Evolutionary conservation across 2,888 invertebrate genomes (phyloP).

Genomic region (Melieria crassipennis): DNA sequence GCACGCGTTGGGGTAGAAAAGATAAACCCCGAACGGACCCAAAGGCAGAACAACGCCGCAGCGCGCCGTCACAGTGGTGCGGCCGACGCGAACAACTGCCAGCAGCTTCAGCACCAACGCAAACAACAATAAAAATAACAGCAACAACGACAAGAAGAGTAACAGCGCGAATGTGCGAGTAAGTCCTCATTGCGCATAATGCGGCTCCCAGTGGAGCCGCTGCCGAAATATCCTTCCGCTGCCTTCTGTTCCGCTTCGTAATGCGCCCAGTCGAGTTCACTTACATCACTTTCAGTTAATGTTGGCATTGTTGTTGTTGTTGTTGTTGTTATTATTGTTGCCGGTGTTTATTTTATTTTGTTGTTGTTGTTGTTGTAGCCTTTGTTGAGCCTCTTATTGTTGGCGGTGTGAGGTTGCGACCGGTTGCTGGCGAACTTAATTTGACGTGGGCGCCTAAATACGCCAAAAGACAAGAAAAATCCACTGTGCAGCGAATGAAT

Average conservation of each 20-base stretch:
- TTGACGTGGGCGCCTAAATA: conserved; percentile 25
- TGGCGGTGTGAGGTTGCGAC: neutral
- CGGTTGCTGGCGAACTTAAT: conserved; percentile 16
- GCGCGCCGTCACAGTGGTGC: no score
- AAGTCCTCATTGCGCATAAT: conserved; percentile 12
- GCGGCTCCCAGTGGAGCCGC: conserved; percentile 14
- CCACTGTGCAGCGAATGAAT: conserved; percentile 20
- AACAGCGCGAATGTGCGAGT: neutral
- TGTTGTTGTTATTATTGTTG: conserved; percentile 9
- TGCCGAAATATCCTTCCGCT: conserved; percentile 11
- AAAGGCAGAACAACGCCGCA: no score
- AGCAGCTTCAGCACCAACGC: neutral
- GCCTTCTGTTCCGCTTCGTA: conserved; percentile 16
- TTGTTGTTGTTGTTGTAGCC: neutral
- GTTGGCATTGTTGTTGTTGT: neutral
- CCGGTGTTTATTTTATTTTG: neutral
- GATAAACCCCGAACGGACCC: conserved; percentile 6
- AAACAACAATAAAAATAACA: conserved; percentile 6
- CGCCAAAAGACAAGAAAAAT: conserved; percentile 25
- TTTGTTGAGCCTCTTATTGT: neutral
- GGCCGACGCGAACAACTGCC: no score
- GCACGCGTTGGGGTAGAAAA: conserved; percentile 11
- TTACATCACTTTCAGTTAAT: conserved; percentile 2
- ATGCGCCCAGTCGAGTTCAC: neutral
- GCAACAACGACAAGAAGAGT: conserved; percentile 6